These are phyloP conservation scores for Dreissena polymorpha DNA, from an alignment of 1,140 invertebrate genomes.

Conservation along the genomic window DNA sequence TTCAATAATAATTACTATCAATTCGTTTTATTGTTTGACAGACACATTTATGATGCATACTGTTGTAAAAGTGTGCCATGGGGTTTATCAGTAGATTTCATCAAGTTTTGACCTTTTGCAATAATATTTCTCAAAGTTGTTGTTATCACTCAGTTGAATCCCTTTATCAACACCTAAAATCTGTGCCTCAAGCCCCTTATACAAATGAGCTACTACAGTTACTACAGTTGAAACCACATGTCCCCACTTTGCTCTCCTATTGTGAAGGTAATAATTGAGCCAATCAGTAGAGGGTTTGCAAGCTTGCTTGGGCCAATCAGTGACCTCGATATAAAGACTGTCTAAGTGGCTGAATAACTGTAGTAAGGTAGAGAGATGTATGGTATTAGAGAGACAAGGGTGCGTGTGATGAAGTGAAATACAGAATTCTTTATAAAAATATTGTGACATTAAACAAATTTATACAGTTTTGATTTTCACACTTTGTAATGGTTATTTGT, in stretches of 20 bases:
- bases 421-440: too few relatives aligned
- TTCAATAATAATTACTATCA: too few relatives aligned
- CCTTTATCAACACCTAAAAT: not conserved
- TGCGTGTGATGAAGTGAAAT: too few relatives aligned
- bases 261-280: conserved; percentile 37
- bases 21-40: too few relatives aligned
- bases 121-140: too few relatives aligned
- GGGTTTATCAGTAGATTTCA: not conserved
- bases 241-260: conserved; percentile 4
- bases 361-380: too few relatives aligned
- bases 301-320: conserved; percentile 32
- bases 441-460: too few relatives aligned
- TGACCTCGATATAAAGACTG: conserved; percentile 33
- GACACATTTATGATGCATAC: not conserved
- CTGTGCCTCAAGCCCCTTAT: not conserved
- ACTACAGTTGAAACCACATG: too few relatives aligned
- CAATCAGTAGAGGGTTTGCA: conserved; percentile 38
- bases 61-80: not conserved
- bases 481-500: too few relatives aligned
- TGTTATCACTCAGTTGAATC: not conserved
- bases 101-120: not conserved
- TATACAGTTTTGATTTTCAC: too few relatives aligned
- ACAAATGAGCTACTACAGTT: not conserved
- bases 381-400: too few relatives aligned
- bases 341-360: not conserved